Percentiles rank a stretch among this genome's conserved stretches.
Conservation (phyloP, 2,797 vertebrate genomes). For the Selene dorsalis region DNA sequence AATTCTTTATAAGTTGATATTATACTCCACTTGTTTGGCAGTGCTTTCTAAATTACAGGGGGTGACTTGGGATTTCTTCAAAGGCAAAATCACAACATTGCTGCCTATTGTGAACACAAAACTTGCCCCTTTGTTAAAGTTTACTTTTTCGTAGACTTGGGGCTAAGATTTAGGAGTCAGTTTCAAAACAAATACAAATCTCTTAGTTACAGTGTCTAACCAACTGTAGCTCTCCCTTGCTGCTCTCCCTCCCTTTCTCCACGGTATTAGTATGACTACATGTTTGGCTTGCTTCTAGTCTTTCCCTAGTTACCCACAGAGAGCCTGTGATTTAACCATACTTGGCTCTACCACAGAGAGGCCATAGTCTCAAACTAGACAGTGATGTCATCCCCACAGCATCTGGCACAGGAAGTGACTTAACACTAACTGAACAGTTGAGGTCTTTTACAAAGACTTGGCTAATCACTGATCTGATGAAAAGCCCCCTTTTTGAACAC, state of each 20-base stretch:
- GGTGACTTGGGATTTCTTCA: constrained; percentile 55
- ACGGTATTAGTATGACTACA: constrained; percentile 77
- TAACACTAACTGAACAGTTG: constrained; percentile 58
- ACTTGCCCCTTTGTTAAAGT: constrained; percentile 34
- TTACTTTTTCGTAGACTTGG: constrained; percentile 37
- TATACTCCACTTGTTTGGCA: constrained; percentile 58
- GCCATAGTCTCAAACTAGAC: constrained; percentile 78
- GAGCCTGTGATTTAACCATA: constrained; percentile 76
- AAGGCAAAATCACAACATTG: constrained; percentile 53
- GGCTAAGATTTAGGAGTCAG: constrained; percentile 56
- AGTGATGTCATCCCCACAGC: constrained; percentile 74
- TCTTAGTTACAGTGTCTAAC: constrained; percentile 74
- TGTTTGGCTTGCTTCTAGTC: constrained; percentile 77
- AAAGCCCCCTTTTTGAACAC: constrained; percentile 45
- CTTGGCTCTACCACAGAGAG: constrained; percentile 79
- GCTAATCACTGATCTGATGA: constrained; percentile 33
- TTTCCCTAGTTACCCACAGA: constrained; percentile 78
- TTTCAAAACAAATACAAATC: constrained; percentile 77
- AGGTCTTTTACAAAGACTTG: constrained; percentile 53
- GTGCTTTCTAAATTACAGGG: constrained; percentile 61
- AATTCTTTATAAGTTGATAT: constrained; percentile 66
- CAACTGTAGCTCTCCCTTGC: constrained; percentile 57
- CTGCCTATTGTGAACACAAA: constrained; percentile 41
- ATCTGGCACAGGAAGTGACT: constrained; percentile 77
- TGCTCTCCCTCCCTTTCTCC: constrained; percentile 63